These are phyloP conservation scores for Cliona cf. orientalis DNA, from an alignment of 37 sponge, comb jelly and placozoan genomes.

Conservation along the genomic window DNA sequence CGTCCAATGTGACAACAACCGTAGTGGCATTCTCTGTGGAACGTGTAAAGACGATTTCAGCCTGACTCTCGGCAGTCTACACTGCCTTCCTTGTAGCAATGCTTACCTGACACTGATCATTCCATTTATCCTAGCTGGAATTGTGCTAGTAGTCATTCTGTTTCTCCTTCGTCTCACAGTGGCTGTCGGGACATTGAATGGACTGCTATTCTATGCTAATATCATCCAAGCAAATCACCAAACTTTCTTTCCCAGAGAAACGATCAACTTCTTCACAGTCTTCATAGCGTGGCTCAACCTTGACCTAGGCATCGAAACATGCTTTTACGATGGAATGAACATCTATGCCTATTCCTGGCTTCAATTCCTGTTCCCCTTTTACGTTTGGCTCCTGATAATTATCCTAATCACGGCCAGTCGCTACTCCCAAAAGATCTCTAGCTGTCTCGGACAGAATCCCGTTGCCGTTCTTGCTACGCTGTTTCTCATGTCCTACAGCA, in stretches of 20 bases:
- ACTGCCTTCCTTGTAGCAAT: neutral
- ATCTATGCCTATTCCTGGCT: neutral
- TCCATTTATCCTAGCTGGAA: neutral
- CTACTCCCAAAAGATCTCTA: neutral
- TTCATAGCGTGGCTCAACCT: too few species aligned
- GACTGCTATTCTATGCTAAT: too few species aligned
- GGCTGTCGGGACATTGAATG: neutral
- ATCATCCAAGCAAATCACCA: too few species aligned
- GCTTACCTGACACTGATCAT: neutral
- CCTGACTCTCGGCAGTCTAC: neutral
- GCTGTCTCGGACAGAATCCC: neutral
- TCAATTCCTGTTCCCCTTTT: too few species aligned
- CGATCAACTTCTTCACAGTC: too few species aligned
- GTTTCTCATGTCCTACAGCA: neutral
- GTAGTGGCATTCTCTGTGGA: neutral
- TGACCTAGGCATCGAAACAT: too few species aligned
- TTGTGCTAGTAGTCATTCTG: too few species aligned
- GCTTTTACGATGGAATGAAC: neutral
- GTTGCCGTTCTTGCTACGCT: neutral
- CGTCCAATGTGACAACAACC: too few species aligned
- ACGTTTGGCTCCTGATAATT: neutral
- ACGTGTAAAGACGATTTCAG: neutral
- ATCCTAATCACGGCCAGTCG: neutral
- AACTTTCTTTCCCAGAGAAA: too few species aligned
- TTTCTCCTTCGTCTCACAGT: conserved; percentile 2